A percentile compares a stretch with the other conserved stretches of the same genome.
Conservation (phyloP, 2,888 invertebrate species). For the Atrina japonica region DNA sequence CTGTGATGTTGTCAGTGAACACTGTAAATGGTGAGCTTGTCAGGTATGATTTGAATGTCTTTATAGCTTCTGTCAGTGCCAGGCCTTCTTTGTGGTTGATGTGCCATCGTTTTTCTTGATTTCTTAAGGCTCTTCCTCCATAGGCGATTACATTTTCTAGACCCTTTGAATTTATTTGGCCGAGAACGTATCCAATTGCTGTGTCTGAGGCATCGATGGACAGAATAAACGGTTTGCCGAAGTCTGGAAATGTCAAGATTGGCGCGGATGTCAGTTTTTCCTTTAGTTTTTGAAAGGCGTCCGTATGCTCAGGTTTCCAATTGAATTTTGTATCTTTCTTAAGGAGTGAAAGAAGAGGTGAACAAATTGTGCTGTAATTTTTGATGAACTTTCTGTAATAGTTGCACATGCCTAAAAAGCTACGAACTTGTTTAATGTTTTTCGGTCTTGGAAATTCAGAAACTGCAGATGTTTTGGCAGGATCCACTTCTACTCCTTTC, state of each 20-base stretch:
- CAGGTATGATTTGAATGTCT: background rate
- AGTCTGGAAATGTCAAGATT: constrained; percentile 46
- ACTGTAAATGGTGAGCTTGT: too few species aligned
- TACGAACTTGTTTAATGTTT: constrained; percentile 6
- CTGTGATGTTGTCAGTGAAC: too few species aligned
- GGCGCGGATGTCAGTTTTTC: constrained; percentile 31
- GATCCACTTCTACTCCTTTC: constrained; percentile 48
- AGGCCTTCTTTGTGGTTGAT: constrained; percentile 13
- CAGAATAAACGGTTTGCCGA: constrained; percentile 39
- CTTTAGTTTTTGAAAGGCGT: constrained; percentile 42
- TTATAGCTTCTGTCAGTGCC: too few species aligned
- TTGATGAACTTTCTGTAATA: constrained; percentile 39
- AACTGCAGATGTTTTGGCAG: constrained; percentile 46
- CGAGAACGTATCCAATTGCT: too few species aligned
- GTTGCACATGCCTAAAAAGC: constrained; percentile 22
- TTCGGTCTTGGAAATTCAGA: constrained; percentile 35
- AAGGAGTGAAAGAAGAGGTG: constrained; percentile 45
- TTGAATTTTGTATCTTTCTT: constrained; percentile 44
- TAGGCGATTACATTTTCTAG: constrained; percentile 45
- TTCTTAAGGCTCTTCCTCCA: constrained; percentile 45
- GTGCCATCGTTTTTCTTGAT: constrained; percentile 30
- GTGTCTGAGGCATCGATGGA: constrained; percentile 43
- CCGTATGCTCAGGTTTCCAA: constrained; percentile 45
- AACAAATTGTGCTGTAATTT: constrained; percentile 45
- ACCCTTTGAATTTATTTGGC: constrained; percentile 30